Base-by-base conservation (phyloP, 2,888 invertebrate species). In the Chydorus sphaericus region DNA sequence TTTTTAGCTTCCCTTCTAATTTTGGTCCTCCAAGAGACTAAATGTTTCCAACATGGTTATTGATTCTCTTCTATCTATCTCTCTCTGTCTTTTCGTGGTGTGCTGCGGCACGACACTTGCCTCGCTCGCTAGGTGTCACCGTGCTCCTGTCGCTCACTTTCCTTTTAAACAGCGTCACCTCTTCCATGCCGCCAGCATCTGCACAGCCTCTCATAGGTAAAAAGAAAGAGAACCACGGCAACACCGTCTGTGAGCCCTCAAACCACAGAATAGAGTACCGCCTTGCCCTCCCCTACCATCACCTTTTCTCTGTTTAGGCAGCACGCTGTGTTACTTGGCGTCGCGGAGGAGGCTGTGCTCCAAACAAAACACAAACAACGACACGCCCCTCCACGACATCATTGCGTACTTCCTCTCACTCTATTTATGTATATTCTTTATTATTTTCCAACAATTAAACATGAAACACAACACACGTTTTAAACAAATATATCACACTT, bases 181-280 rank as follows among this genome's bases (percentile, higher is more conserved):
- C 77, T 65, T 76, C 77, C 56, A 77, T 78, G 70, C 78, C 79
- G 60, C 76, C 77, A 49, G 78, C 79, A 33, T 79, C 79, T 56
- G 78, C 77, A 68, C 75, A 77, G 55, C 79, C 79, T 58, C 71
- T 79, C 39, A 78, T 79, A 70, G 79, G 78, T 74, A 70, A 67
- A 57, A 36, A 39, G 36, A 33, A 52, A 8, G 31, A 50, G n/a
- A n/a, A n/a, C n/a, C n/a, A n/a, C n/a, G n/a, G n/a, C n/a, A n/a
- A n/a, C n/a, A n/a, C n/a, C n/a, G n/a, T n/a, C n/a, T n/a, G n/a
- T n/a, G n/a, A n/a, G n/a, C n/a, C n/a, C n/a, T n/a, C n/a, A n/a
- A n/a, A n/a, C n/a, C n/a, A n/a, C n/a, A n/a, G n/a, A n/a, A n/a
- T n/a, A n/a, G n/a, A n/a, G n/a, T n/a, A n/a, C n/a, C n/a, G n/a